Conservation (phyloP, 2,888 invertebrate species). For the Metopia argyrocephala region DNA sequence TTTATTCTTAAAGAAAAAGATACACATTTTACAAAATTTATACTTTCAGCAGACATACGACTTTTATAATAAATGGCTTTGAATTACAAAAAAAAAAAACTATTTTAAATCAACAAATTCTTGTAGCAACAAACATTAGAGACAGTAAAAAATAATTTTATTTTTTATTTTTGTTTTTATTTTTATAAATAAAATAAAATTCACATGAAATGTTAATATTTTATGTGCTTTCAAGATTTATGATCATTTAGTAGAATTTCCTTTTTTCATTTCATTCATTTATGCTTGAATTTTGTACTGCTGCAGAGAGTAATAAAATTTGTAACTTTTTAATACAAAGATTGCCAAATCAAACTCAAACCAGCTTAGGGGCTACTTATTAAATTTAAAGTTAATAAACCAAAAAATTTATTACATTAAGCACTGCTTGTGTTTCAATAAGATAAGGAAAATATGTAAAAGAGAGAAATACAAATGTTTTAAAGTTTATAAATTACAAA, state of each 20-base stretch:
- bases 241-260: conserved; percentile 8
- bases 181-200: neutral
- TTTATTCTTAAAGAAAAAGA: neutral
- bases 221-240: conserved; percentile 29
- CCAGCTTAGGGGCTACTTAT: neutral
- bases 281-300: neutral
- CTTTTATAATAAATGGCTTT: neutral
- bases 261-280: neutral
- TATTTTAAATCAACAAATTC: neutral
- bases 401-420: neutral
- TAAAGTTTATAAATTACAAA: too few species aligned
- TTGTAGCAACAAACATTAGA: neutral
- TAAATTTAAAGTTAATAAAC: neutral
- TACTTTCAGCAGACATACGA: neutral
- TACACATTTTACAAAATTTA: neutral
- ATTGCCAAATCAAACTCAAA: neutral
- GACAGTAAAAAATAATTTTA: neutral
- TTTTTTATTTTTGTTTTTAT: neutral
- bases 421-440: neutral
- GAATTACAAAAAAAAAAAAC: neutral
- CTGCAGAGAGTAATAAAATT: neutral
- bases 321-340: neutral
- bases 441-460: neutral
- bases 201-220: conserved; percentile 29
- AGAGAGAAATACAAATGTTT: too few species aligned